A percentile compares a stretch with the other conserved stretches of the same genome.
These are phyloP conservation scores for Sebastiscus tertius DNA, from an alignment of 2,797 vertebrate genomes.

Conservation along the genomic window DNA sequence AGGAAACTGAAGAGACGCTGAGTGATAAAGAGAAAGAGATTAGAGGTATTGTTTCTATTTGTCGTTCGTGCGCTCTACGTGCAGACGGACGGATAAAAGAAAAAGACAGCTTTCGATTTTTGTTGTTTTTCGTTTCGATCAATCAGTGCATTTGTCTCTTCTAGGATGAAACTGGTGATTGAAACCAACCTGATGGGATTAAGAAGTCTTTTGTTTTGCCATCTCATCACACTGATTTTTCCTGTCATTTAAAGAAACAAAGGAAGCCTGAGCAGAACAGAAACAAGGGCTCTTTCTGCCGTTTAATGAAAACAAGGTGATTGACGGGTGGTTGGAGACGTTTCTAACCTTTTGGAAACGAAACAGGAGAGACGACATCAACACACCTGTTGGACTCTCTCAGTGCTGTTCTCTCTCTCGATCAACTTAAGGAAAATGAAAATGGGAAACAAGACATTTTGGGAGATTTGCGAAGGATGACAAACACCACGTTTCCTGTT, in stretches of 20 bases:
- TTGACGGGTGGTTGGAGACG: slow-evolving; percentile 3
- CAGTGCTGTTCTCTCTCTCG: background rate
- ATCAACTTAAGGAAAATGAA: slow-evolving; percentile 7
- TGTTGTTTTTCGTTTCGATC: background rate
- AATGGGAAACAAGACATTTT: slow-evolving; percentile 7
- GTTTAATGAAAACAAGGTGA: slow-evolving; percentile 41
- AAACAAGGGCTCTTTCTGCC: background rate
- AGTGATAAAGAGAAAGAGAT: background rate
- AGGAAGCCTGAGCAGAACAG: background rate
- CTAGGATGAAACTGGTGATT: slow-evolving; percentile 8
- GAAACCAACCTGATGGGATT: background rate
- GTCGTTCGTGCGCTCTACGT: background rate
- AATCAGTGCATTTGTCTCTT: slow-evolving; percentile 3
- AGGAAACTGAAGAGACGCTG: slow-evolving; percentile 35
- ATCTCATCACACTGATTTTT: background rate
- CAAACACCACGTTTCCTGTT: slow-evolving; percentile 65
- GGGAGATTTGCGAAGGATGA: slow-evolving; percentile 26
- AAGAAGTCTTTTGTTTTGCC: background rate
- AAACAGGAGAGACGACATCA: slow-evolving; percentile 15
- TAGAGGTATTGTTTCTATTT: slow-evolving; percentile 22
- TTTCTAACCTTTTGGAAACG: background rate
- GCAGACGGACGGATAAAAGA: background rate
- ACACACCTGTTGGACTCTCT: slow-evolving; percentile 46
- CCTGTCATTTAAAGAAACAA: slow-evolving; percentile 12
- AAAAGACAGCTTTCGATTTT: slow-evolving; percentile 22